Base-by-base conservation (phyloP, 2,888 invertebrate species). In the Dendrolimus pini region DNA sequence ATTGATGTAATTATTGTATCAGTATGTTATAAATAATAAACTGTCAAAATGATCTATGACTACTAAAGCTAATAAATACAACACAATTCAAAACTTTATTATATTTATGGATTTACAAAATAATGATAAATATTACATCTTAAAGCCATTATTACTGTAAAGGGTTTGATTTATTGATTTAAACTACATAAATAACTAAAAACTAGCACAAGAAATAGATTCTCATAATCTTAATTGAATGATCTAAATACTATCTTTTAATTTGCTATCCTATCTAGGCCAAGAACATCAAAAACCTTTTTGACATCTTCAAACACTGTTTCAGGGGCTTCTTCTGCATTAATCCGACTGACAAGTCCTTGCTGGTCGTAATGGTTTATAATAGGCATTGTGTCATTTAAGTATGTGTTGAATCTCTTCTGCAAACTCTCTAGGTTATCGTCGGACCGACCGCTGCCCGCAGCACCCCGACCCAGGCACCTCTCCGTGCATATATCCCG, bases 391-490 rank as follows among this genome's bases (percentile, higher is more conserved):
- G 98, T 98, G 72, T 96, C 96, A 62, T 93, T 94, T 41, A 94
- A 83, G 77, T 97, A 98, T 0, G 97, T 98, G 66, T 94, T 92
- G 70, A 98, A 96, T 60, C 98, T 93, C 77, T 98, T 98, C 69
- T 94, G 93, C 55, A 99, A 86, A 68, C 96, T 95, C 53, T 98
- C 97, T 54, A 94, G 80, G 77, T 99, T 99, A 82, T 99, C 99
- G 80, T 99, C 99, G 1, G 95, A 93, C 10, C 99, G 94, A 0
- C 98, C 98, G 80, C 97, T 98, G 55, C 96, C 97, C 54, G 94
- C 94, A 56, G 95, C 95, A 1, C 98, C 99, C 62, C 99, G 93
- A 7, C 93, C 93, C 58, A 99, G 77, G 78, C 99, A 99, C 54
- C 99, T 92, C 47, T 95, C 89, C 0, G 96, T 94, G 81, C 99